Conservation (phyloP, 1,140 invertebrate genomes). For the Drosophila ananassae region DNA sequence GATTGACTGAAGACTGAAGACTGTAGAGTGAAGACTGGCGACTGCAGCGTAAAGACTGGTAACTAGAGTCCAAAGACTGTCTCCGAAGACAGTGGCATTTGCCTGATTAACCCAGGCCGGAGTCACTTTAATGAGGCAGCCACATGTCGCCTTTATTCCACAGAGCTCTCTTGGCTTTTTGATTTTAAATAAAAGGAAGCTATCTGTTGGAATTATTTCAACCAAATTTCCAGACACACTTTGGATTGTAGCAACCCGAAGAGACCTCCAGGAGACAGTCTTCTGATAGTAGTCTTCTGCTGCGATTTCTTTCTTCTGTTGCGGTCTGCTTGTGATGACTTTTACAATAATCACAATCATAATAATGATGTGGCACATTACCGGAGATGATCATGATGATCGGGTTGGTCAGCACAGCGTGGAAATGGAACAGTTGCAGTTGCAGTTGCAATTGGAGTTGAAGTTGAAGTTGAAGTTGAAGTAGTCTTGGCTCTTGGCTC, state of each 20-base stretch:
- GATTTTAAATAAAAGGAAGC: too few species aligned
- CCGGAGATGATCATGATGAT: conserved; percentile 7
- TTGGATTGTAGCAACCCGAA: too few species aligned
- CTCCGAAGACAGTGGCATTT: conserved; percentile 23
- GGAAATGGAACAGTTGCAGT: conserved; percentile 43
- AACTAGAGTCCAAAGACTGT: neutral
- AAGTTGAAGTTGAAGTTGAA: too few species aligned
- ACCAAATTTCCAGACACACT: too few species aligned
- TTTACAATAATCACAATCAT: neutral
- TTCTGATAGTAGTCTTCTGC: neutral
- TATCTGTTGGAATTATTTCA: too few species aligned
- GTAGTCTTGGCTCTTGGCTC: neutral
- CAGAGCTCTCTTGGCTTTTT: too few species aligned
- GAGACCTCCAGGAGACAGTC: too few species aligned
- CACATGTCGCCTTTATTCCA: conserved; percentile 24
- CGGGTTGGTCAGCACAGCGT: conserved; percentile 42
- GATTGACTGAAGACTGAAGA: conserved; percentile 60
- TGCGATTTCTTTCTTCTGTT: conserved; percentile 11
- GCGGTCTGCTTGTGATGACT: neutral
- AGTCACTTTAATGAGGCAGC: conserved; percentile 74
- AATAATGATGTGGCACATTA: conserved; percentile 26
- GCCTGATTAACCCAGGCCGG: conserved; percentile 65
- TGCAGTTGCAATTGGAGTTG: conserved; percentile 3
- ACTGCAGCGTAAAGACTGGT: neutral
- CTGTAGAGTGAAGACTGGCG: neutral